Evolutionary conservation across 2,888 invertebrate genomes (phyloP).

Genomic region (Teleogryllus oceanicus): DNA sequence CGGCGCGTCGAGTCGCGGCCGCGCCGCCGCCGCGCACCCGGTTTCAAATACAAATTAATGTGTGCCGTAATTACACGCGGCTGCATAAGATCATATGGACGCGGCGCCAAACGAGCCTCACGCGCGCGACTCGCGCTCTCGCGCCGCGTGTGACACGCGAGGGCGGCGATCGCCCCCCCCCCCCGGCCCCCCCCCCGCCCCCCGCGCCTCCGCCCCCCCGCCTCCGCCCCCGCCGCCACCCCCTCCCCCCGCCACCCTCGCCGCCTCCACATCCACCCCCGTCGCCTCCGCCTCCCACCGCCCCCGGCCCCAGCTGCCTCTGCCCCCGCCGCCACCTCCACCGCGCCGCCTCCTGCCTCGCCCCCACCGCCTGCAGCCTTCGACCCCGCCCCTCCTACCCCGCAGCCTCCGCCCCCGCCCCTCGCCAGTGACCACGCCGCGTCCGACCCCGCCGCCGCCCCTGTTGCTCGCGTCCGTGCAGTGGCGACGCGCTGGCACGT

Average conservation of each 20-base stretch:
- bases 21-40: neutral
- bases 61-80: neutral
- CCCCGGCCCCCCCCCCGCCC: neutral
- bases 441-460: too few relatives aligned
- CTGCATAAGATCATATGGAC: neutral
- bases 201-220: neutral
- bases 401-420: too few relatives aligned
- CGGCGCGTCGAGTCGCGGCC: neutral
- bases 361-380: too few relatives aligned
- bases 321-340: neutral
- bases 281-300: too few relatives aligned
- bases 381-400: too few relatives aligned
- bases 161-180: neutral
- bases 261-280: too few relatives aligned
- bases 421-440: neutral
- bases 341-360: neutral
- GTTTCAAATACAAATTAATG: constrained; percentile 18
- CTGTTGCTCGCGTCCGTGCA: too few relatives aligned
- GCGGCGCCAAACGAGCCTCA: neutral
- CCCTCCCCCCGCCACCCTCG: too few relatives aligned
- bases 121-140: neutral
- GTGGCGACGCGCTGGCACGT: too few relatives aligned
- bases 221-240: neutral
- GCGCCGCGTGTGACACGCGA: neutral
- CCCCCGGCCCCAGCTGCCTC: neutral